phyloP scores from a whole-genome alignment of 1,140 invertebrate species.

The Cardiocondyla obscurior region DNA sequence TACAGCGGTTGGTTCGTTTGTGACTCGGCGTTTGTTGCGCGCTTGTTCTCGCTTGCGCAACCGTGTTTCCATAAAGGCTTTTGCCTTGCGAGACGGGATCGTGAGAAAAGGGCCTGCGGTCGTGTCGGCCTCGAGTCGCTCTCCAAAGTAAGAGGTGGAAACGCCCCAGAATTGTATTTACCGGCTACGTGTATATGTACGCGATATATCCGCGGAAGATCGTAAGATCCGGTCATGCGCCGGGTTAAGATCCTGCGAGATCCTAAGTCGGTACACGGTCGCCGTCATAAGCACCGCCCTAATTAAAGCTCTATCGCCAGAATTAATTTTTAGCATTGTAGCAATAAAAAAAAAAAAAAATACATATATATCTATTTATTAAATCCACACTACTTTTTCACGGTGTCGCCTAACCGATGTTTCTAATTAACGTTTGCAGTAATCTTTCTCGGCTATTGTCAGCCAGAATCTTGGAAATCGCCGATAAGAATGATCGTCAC shows the following conservation, averaged over 20 bases:
- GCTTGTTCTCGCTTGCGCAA: conserved; percentile 36
- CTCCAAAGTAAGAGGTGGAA: conserved; percentile 49
- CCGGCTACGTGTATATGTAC: conserved; percentile 34
- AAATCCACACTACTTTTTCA: not conserved
- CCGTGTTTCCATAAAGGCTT: conserved; percentile 32
- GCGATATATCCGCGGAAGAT: conserved; percentile 22
- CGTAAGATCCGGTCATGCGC: conserved; percentile 15
- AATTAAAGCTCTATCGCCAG: not conserved
- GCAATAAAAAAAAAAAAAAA: no score
- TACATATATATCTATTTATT: no score
- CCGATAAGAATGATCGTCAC: not conserved
- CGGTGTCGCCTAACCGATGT: not conserved
- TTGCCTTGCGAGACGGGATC: conserved; percentile 39
- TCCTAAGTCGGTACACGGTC: not conserved
- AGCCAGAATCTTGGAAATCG: not conserved
- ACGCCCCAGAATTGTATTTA: conserved; percentile 15
- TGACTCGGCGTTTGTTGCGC: not conserved
- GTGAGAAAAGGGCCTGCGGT: conserved; percentile 62
- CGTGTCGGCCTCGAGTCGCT: conserved; percentile 9
- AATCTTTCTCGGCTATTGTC: not conserved
- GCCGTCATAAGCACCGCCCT: not conserved
- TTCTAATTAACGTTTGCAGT: not conserved
- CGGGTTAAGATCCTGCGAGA: conserved; percentile 19
- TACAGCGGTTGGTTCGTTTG: not conserved
- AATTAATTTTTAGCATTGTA: not conserved